A percentile compares a stretch with the other conserved stretches of the same genome.
phyloP scores from a whole-genome alignment of 2,888 invertebrate species.

The Aethes cnicana region DNA sequence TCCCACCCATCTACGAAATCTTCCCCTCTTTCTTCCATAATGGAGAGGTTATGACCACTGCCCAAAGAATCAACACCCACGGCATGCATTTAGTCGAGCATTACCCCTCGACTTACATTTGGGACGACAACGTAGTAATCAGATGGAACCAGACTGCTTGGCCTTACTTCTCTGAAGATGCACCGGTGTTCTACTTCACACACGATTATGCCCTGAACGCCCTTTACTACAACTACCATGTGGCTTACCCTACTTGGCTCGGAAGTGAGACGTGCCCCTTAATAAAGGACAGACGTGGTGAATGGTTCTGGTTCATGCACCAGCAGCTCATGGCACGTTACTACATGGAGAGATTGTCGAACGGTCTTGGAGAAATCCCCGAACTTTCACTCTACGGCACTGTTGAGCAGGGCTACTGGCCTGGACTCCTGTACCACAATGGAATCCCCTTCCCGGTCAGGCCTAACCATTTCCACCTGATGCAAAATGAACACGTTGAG shows the following conservation, averaged over 20 bases:
- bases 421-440: slow-evolving; percentile 84
- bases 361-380: slow-evolving; percentile 85
- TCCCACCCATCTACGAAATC: slow-evolving; percentile 88
- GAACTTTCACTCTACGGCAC: slow-evolving; percentile 76
- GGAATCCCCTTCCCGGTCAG: slow-evolving; percentile 86
- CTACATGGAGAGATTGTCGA: slow-evolving; percentile 88
- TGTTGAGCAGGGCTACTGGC: slow-evolving; percentile 83
- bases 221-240: slow-evolving; percentile 83
- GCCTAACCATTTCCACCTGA: slow-evolving; percentile 78
- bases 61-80: slow-evolving; percentile 82
- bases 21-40: slow-evolving; percentile 88
- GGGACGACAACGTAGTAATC: slow-evolving; percentile 80
- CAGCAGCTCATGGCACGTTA: slow-evolving; percentile 87
- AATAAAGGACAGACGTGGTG: slow-evolving; percentile 83
- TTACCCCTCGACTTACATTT: slow-evolving; percentile 55
- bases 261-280: slow-evolving; percentile 77
- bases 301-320: slow-evolving; percentile 84
- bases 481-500: slow-evolving; percentile 67
- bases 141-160: slow-evolving; percentile 84
- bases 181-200: slow-evolving; percentile 85
- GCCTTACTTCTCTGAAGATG: slow-evolving; percentile 80
- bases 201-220: slow-evolving; percentile 87
- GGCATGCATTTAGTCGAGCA: slow-evolving; percentile 53
- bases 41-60: slow-evolving; percentile 85
- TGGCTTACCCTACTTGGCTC: slow-evolving; percentile 86